Percentiles rank a stretch among this genome's conserved stretches.
phyloP scores from a whole-genome alignment of 2,888 invertebrate species.

The Achlya flavicornis region DNA sequence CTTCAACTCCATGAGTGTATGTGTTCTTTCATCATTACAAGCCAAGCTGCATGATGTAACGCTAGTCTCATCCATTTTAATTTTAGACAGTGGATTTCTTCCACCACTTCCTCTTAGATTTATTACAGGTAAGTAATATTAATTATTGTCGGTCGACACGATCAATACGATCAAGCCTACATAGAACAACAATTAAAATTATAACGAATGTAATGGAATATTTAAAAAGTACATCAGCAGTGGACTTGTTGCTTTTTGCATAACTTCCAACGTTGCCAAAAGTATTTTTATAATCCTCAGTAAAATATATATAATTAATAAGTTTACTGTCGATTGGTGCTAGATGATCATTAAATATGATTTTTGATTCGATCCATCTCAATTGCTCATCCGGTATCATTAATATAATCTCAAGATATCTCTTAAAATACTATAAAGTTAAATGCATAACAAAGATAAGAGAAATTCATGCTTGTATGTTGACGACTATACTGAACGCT shows the following conservation, averaged over 20 bases:
- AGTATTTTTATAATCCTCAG: too few relatives aligned
- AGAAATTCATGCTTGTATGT: background rate
- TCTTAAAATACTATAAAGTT: too few relatives aligned
- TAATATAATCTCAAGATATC: background rate
- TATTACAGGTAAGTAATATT: background rate
- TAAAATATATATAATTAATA: too few relatives aligned
- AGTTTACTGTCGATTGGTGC: too few relatives aligned
- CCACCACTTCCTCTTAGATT: background rate
- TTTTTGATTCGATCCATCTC: too few relatives aligned
- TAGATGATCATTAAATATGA: too few relatives aligned
- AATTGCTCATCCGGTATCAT: background rate
- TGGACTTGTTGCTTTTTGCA: too few relatives aligned
- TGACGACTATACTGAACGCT: slow-evolving; percentile 21
- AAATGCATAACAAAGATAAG: background rate
- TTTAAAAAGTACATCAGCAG: too few relatives aligned
- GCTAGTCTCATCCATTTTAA: background rate
- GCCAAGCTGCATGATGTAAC: slow-evolving; percentile 2
- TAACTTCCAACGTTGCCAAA: too few relatives aligned
- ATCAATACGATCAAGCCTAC: background rate
- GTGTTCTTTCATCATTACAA: slow-evolving; percentile 58
- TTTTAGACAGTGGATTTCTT: background rate
- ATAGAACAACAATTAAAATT: background rate
- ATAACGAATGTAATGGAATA: too few relatives aligned
- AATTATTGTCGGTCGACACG: background rate
- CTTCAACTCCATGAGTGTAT: slow-evolving; percentile 61